Conservation (phyloP, 1,140 invertebrate genomes). For the Schlechtendalia chinensis region DNA sequence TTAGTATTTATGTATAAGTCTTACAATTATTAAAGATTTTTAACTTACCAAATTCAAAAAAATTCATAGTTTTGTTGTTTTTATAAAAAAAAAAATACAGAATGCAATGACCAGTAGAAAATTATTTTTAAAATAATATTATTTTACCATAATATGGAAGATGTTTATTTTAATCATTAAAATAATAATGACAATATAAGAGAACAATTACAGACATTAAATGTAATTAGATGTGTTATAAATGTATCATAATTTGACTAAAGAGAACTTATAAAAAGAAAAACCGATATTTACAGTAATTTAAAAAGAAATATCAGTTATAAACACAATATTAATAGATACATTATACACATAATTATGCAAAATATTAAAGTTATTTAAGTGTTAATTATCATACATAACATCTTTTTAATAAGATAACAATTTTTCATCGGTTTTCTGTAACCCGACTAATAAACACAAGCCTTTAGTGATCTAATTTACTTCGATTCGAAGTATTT, state of each 20-base stretch:
- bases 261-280: no score
- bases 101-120: no score
- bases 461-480: constrained; percentile 80
- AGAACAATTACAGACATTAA: background rate
- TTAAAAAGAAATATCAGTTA: no score
- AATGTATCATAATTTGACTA: no score
- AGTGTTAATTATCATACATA: constrained; percentile 64
- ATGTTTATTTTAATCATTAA: background rate
- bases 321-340: background rate
- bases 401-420: constrained; percentile 88
- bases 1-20: no score
- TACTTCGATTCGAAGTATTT: no score
- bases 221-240: background rate
- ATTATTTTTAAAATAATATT: no score
- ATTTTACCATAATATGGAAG: background rate
- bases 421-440: constrained; percentile 72
- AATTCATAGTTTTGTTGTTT: no score
- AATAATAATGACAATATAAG: background rate
- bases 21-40: constrained; percentile 6
- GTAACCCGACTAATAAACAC: constrained; percentile 84
- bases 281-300: no score
- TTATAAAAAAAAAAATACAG: no score
- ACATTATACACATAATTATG: background rate
- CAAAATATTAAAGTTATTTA: constrained; percentile 21
- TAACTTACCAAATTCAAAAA: no score